Evolutionary conservation across 2,113 vertebrate genomes (phyloP).

Genomic region (Cyprichromis sp.): DNA sequence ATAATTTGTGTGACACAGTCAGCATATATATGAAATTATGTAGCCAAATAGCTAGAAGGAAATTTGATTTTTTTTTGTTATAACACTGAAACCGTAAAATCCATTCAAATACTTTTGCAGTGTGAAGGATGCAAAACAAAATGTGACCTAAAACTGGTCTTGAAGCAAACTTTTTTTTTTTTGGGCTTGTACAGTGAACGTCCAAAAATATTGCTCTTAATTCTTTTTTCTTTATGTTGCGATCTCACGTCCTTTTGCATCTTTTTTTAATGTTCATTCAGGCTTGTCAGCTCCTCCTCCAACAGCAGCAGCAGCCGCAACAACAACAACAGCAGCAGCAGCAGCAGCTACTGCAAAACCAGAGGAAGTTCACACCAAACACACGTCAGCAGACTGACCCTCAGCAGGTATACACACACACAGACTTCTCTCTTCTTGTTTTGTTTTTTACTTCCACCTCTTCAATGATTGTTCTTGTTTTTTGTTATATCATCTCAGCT

Average conservation of each 20-base stretch:
- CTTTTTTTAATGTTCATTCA: constrained; percentile 37
- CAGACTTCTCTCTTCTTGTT: neutral
- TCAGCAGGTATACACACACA: constrained; percentile 80
- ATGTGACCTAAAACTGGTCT: neutral
- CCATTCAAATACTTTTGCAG: neutral
- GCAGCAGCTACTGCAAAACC: constrained; percentile 88
- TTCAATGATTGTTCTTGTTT: neutral
- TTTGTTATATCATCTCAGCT: constrained; percentile 53
- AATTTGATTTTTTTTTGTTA: fast-evolving
- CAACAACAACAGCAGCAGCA: constrained; percentile 73
- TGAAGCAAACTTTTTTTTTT: neutral
- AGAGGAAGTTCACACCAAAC: constrained; percentile 93
- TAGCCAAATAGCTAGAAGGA: neutral
- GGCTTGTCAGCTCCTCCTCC: constrained; percentile 95
- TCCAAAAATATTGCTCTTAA: neutral
- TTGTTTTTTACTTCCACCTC: neutral
- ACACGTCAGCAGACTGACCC: constrained; percentile 90
- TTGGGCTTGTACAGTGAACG: neutral
- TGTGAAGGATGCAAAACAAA: neutral
- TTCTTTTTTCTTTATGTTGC: neutral
- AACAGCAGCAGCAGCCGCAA: constrained; percentile 75
- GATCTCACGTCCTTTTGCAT: neutral
- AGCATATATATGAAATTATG: neutral
- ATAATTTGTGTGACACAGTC: neutral
- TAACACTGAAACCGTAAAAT: fast-evolving